Conservation (phyloP, 2,888 invertebrate species). For the Dynastes maya region DNA sequence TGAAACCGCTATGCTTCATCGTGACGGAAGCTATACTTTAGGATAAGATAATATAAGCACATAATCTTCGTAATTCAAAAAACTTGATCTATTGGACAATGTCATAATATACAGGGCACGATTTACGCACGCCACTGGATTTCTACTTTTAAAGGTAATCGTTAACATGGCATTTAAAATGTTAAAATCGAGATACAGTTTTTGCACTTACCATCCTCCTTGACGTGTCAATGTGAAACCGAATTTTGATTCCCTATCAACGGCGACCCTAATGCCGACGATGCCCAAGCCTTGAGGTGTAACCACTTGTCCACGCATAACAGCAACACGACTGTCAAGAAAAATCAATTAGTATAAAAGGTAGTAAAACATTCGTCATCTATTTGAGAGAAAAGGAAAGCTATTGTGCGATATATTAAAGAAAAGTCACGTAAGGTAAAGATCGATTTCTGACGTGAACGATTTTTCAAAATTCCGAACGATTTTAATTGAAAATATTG, state of each 20-base stretch:
- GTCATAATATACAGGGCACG: too few relatives aligned
- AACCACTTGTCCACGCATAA: conserved; percentile 97
- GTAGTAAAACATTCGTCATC: neutral
- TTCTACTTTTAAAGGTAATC: too few relatives aligned
- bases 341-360: conserved; percentile 49
- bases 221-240: conserved; percentile 96
- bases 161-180: too few relatives aligned
- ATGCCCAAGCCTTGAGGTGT: conserved; percentile 96
- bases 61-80: too few relatives aligned
- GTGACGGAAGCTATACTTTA: too few relatives aligned
- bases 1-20: too few relatives aligned
- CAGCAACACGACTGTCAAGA: conserved; percentile 93
- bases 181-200: neutral
- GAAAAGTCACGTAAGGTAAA: conserved; percentile 19
- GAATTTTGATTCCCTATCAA: conserved; percentile 93
- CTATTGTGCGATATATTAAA: conserved; percentile 45
- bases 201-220: conserved; percentile 90
- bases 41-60: too few relatives aligned
- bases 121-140: too few relatives aligned
- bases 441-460: conserved; percentile 26
- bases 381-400: conserved; percentile 25
- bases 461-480: neutral
- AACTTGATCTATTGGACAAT: too few relatives aligned
- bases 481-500: too few relatives aligned
- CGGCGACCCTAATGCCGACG: conserved; percentile 97